A percentile compares a stretch with the other conserved stretches of the same genome.
These are phyloP conservation scores for Limnephilus rhombicus DNA, from an alignment of 2,888 invertebrate genomes.

Conservation along the genomic window DNA sequence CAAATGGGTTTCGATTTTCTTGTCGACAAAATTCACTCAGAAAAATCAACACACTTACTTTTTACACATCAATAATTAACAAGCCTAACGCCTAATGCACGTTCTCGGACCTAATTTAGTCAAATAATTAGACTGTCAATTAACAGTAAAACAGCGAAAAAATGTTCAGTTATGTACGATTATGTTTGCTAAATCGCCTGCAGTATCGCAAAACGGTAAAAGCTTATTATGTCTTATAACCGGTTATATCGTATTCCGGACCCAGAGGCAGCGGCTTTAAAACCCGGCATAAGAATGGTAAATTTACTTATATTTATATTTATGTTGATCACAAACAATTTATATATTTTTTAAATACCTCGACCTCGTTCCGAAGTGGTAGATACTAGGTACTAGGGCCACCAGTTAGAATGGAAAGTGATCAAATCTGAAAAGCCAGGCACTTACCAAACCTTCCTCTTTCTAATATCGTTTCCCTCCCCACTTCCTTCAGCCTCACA, in stretches of 20 bases:
- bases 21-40: neutral
- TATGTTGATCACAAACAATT: too few relatives aligned
- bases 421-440: neutral
- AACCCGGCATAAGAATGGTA: neutral
- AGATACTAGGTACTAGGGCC: too few relatives aligned
- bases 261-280: neutral
- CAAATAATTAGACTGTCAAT: neutral
- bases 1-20: conserved; percentile 8
- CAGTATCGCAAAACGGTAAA: neutral
- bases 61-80: neutral
- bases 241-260: neutral
- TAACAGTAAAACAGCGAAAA: neutral
- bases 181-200: neutral
- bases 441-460: too few relatives aligned
- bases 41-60: neutral
- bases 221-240: neutral
- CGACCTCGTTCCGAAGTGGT: too few relatives aligned
- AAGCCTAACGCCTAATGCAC: neutral
- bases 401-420: neutral
- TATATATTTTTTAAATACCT: too few relatives aligned
- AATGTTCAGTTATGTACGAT: neutral
- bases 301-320: neutral
- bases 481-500: too few relatives aligned
- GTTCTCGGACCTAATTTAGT: neutral
- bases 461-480: too few relatives aligned